phyloP scores from a whole-genome alignment of 2,113 vertebrate species.

The Erinaceus europaeus region DNA sequence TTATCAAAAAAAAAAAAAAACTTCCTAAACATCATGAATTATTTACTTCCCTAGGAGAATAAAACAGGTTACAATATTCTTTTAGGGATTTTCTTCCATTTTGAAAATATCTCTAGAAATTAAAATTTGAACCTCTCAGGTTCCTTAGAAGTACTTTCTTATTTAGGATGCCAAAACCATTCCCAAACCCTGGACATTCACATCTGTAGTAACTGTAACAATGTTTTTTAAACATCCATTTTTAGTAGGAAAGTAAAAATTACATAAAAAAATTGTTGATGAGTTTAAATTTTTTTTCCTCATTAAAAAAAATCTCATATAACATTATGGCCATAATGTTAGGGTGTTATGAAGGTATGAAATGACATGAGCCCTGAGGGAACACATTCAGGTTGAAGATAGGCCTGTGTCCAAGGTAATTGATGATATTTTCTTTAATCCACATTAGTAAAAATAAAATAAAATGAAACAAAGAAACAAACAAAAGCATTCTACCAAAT shows the following conservation, averaged over 20 bases:
- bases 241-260: slow-evolving; percentile 48
- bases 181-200: slow-evolving; percentile 43
- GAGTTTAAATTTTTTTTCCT: slow-evolving; percentile 21
- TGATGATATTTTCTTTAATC: slow-evolving; percentile 23
- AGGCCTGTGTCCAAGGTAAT: not conserved
- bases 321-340: not conserved
- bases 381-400: not conserved
- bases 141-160: not conserved
- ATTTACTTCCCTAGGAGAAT: slow-evolving; percentile 22
- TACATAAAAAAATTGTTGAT: slow-evolving; percentile 33
- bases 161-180: slow-evolving; percentile 30
- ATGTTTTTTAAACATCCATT: not conserved
- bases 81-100: not conserved
- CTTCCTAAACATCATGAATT: slow-evolving; percentile 16
- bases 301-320: slow-evolving; percentile 9
- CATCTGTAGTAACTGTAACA: slow-evolving; percentile 26
- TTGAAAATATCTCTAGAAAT: not conserved
- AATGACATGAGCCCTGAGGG: slow-evolving; percentile 1
- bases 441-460: too few relatives aligned
- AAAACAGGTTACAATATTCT: not conserved
- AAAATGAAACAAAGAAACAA: too few relatives aligned
- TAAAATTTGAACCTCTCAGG: not conserved
- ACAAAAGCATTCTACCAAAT: slow-evolving; percentile 31
- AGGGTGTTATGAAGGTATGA: not conserved
- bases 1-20: slow-evolving; percentile 23